Percentiles rank a stretch among this genome's conserved stretches.
phyloP scores from a whole-genome alignment of 2,797 vertebrate genomes.

The Leptatherina wallacei region DNA sequence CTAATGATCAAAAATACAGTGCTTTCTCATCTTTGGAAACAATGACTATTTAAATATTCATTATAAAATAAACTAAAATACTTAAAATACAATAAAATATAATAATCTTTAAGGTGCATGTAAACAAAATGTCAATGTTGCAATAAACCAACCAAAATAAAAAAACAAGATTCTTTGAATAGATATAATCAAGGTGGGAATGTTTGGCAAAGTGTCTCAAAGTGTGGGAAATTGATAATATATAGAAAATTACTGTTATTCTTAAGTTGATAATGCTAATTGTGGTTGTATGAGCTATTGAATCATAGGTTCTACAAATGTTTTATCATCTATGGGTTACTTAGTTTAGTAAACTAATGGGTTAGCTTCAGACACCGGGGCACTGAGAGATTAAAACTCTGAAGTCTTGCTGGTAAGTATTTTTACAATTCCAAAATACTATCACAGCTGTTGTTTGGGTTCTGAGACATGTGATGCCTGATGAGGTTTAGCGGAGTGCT shows the following conservation, averaged over 20 bases:
- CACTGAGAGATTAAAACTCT: constrained; percentile 23
- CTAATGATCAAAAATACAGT: too few relatives aligned
- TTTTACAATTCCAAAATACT: constrained; percentile 25
- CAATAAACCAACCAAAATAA: not conserved
- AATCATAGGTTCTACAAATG: too few relatives aligned
- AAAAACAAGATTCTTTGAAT: not conserved
- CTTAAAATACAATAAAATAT: not conserved
- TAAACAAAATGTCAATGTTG: too few relatives aligned
- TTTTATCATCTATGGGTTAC: not conserved
- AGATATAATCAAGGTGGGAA: not conserved
- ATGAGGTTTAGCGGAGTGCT: constrained; percentile 45
- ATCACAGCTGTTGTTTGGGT: constrained; percentile 30
- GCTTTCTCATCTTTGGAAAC: too few relatives aligned
- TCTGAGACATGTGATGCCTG: constrained; percentile 22
- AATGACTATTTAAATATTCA: too few relatives aligned
- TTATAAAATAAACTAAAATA: too few relatives aligned
- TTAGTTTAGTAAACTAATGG: not conserved
- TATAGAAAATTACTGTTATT: not conserved
- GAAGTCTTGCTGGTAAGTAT: constrained; percentile 24
- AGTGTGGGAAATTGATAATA: not conserved
- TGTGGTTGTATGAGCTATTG: not conserved
- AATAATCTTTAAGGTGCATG: too few relatives aligned
- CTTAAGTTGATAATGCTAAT: not conserved
- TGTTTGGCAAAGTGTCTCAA: not conserved
- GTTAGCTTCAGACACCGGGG: constrained; percentile 12